Evolutionary conservation across 92 coral and sea anemone species (phyloP), one percentile per base, ranked within the genome.

Genomic region (Virgularia gustaviana): DNA sequence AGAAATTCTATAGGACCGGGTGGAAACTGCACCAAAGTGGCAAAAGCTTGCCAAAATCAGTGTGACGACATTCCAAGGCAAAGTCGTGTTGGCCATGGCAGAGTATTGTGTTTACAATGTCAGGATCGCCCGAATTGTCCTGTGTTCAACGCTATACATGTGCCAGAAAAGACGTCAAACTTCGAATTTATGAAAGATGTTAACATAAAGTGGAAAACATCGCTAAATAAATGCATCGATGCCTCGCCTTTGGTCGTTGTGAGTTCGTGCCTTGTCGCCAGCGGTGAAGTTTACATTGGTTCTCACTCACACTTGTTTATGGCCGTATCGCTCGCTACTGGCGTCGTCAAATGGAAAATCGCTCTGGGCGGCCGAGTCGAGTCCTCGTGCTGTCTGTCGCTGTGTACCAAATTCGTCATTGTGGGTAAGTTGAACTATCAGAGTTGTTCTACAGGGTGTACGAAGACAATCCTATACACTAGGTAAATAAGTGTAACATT

Each of bases 191-290:
- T n/a, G n/a, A n/a, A n/a, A n/a, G 30, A 24, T 53, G 42, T 52
- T 36, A 27, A 29, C 5, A 51, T 53, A 55, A 37, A 51, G 43
- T 91, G 97, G 97, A 70, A 75, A 35, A 80, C 85, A 27, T 73
- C 72, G 71, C 74, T 89, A 28, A 70, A 83, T 75, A 89, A 88
- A 60, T 91, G 97, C 56, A 82, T 88, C 19, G 97, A 91, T 59
- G 96, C 97, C 39, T 91, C 97, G 34, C 97, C 97, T 23, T 83
- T 91, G 27, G 96, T 91, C 57, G 85, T 91, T 6, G 65, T 81
- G 57, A 36, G 82, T 4, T 79, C 59, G 16, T 41, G 51, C 31
- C 2, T 33, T 19, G 70, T 41, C 55, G 62, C 56, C 4, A 80
- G 78, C 36, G 78, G 77, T 33, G 63, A 18, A 0, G 97, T 84